phyloP scores from a whole-genome alignment of 2,888 invertebrate species.

The Flexamia atlantica region DNA sequence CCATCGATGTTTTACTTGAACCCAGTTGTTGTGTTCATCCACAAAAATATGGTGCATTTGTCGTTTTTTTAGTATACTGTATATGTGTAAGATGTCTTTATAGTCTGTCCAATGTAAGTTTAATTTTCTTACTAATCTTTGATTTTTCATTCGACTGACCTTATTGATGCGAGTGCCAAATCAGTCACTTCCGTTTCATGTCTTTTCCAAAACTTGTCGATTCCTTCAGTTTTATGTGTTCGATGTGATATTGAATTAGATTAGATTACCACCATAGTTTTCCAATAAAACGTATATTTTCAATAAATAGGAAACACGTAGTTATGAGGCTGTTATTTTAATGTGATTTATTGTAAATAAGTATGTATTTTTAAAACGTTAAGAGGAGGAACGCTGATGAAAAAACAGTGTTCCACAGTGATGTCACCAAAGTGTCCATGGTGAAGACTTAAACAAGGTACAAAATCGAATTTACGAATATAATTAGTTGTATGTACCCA shows the following conservation, averaged over 20 bases:
- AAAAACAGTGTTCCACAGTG: background rate
- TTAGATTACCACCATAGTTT: slow-evolving; percentile 51
- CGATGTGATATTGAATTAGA: slow-evolving; percentile 52
- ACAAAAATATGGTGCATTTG: slow-evolving; percentile 63
- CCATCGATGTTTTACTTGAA: slow-evolving; percentile 36
- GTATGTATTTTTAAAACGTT: slow-evolving; percentile 37
- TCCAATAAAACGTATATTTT: slow-evolving; percentile 54
- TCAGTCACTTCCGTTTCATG: slow-evolving; percentile 19
- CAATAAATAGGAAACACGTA: slow-evolving; percentile 53
- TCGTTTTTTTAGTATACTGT: slow-evolving; percentile 59
- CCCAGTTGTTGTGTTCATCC: slow-evolving; percentile 58
- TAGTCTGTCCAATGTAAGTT: slow-evolving; percentile 62
- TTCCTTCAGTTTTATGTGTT: slow-evolving; percentile 46
- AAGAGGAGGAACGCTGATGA: background rate
- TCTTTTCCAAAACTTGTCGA: slow-evolving; percentile 43
- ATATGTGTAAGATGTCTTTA: slow-evolving; percentile 62
- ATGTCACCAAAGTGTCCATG: slow-evolving; percentile 53
- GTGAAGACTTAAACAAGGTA: slow-evolving; percentile 58
- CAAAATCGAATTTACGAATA: slow-evolving; percentile 60
- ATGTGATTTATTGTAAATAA: slow-evolving; percentile 60
- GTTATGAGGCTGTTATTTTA: slow-evolving; percentile 57
- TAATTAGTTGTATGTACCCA: slow-evolving; percentile 49
- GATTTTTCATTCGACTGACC: slow-evolving; percentile 3
- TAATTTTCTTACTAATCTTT: slow-evolving; percentile 36
- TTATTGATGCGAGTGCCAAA: slow-evolving; percentile 50